Base-by-base conservation (phyloP, 1,140 invertebrate genomes). In the Drosophila eugracilis region DNA sequence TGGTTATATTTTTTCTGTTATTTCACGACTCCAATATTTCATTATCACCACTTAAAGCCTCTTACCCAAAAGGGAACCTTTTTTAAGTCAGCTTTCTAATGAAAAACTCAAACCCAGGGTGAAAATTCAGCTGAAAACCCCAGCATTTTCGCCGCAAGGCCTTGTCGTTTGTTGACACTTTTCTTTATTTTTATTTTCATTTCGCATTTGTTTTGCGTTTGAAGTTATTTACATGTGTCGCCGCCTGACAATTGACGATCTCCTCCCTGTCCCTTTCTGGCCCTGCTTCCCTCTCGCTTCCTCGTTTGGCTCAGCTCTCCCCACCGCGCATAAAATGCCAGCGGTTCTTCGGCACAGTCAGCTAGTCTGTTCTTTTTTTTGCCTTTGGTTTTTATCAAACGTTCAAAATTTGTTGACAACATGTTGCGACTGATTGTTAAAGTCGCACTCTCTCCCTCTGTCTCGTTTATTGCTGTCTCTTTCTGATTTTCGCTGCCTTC, bases 331-430 rank as follows among this genome's bases (percentile, higher is more conserved):
- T 15, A 59, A 78, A 62, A 58, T 66, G 73, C 76, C 67, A 59
- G 65, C 65, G 76, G 55, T 57, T 75, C 63, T 79, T 67, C 78
- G 48, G 42, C 47, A 30, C 81, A 79, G 66, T 76, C 76, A 74
- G 80, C 62, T 70, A 77, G 73, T 81, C 58, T 53, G 54, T 54
- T 39, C 28, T 53, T 10, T 66, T 39, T 36, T 60, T 21, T 30
- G 21, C 14, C 60, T 57, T 45, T 62, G 12, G 28, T 66, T 76
- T 74, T 75, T 77, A 85, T 74, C 73, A 86, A 81, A 55, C 63
- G 83, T 45, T 74, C 57, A 80, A 53, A 86, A 85, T 81, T 81
- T 88, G 81, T 85, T 85, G 81, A 81, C 81, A 88, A 88, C 74
- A 88, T 81, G 81, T 86, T 88, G 77, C 77, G 73, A 75, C 52